Evolutionary conservation across 2,113 vertebrate species (phyloP), one percentile per base, ranked within the genome.

Genomic region (Caretta caretta): DNA sequence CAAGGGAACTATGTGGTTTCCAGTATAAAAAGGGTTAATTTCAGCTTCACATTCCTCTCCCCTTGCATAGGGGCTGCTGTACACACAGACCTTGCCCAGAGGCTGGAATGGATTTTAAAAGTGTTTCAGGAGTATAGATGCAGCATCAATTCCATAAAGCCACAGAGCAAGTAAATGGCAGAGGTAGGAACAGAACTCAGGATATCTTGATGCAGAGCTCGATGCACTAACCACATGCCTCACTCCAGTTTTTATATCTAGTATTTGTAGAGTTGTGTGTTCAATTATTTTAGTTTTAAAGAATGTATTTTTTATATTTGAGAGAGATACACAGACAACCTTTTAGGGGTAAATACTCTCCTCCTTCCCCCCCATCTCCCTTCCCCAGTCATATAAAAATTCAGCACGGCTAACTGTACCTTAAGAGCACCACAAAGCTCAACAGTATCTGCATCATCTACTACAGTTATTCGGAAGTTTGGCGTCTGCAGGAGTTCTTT

Each of bases 401-500:
- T 53, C 4, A 20, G 83, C 17, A 53, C 48, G 31, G 75, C 46
- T n/a, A 56, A 82, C 72, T 78, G 97, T 97, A 99, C 99, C 99
- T 99, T 99, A 46, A 99, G 98, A 69, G 99, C 99, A 42, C 99
- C 99, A 84, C 99, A 99, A 3, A 99, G 98, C 92, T 99, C 99
- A 75, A 99, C 99, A 0, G 99, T 99, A 93, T 99, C 99, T 3
- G 98, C 99, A 48, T 99, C 99, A 0, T 99, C 98, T 31, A 99
- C 99, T 49, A 99, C 99, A 1, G 98, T 99, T 86, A 99, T 99
- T 79, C 99, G 97, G 88, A 99, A 99, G 96, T 99, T 99, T 35
- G 99, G 98, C 7, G 99, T 99, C 96, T 99, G 99, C 87, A 99
- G 97, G 80, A 99, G 99, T 81, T 99, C 99, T 96, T 99, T 99